Percentiles rank a stretch among this genome's conserved stretches.
Evolutionary conservation across 1,140 invertebrate species (phyloP).

Genomic region (Orius insidiosus): DNA sequence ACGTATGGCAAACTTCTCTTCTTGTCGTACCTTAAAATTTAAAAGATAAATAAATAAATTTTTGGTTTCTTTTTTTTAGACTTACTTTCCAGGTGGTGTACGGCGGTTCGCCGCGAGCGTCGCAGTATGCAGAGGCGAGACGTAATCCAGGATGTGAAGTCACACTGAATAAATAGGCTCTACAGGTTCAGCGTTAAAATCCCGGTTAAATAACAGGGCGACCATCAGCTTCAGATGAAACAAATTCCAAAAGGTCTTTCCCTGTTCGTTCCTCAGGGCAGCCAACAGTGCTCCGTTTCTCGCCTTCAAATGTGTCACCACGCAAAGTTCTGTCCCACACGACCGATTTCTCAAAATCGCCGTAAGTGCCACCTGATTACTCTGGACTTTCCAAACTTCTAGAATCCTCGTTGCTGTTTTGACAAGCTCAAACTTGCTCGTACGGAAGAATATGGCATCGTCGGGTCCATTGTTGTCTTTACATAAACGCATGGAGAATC

Average conservation of each 20-base stretch:
- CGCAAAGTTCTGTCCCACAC: slow-evolving; percentile 40
- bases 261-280: slow-evolving; percentile 57
- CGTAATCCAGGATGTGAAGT: slow-evolving; percentile 27
- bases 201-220: slow-evolving; percentile 49
- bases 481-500: slow-evolving; percentile 63
- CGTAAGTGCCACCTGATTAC: slow-evolving; percentile 54
- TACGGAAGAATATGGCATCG: slow-evolving; percentile 57
- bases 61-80: not conserved
- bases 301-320: slow-evolving; percentile 62
- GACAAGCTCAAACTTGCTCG: slow-evolving; percentile 41
- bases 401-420: slow-evolving; percentile 40
- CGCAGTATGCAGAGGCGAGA: slow-evolving; percentile 27
- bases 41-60: too few species aligned
- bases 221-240: slow-evolving; percentile 30
- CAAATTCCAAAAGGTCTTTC: slow-evolving; percentile 45
- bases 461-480: slow-evolving; percentile 58
- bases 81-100: slow-evolving; percentile 60
- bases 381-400: slow-evolving; percentile 48
- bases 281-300: slow-evolving; percentile 47
- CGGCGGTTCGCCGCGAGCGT: slow-evolving; percentile 34
- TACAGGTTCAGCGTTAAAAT: slow-evolving; percentile 60
- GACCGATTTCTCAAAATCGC: slow-evolving; percentile 33
- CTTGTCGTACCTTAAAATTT: slow-evolving; percentile 36
- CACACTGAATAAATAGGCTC: slow-evolving; percentile 50
- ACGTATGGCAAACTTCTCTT: slow-evolving; percentile 53